Evolutionary conservation across 2,888 invertebrate species (phyloP), one percentile per base, ranked within the genome.

Genomic region (Harpalus rufipes): DNA sequence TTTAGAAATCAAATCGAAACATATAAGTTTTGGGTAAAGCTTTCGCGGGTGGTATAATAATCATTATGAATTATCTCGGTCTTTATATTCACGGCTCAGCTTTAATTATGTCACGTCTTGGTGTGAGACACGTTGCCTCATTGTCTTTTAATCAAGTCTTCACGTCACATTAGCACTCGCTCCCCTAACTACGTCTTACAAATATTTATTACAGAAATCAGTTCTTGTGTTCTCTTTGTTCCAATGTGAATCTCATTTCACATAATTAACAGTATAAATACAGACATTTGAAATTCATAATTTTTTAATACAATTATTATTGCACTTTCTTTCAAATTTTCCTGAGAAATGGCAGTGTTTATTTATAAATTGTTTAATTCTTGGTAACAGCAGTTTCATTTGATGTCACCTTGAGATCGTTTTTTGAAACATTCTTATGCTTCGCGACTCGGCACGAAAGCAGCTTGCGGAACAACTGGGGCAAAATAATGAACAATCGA

Each of bases 401-500:
- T 68, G 12, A 68, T 39, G 68, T 68, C 68, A 68, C 68, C 68
- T 68, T 68, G 68, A 68, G 68, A 68, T 8, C n/a, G n/a, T 68
- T 68, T 68, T 68, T 68, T 68, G 68, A 68, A 68, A 32, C 39
- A n/a, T 39, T 68, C 68, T 68, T 68, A 68, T 68, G 39, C 41
- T 68, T 39, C 68, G 6, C 39, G n/a, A n/a, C 39, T 14, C 39
- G 68, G 68, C 44, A 74, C 74, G 74, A 74, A 74, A 74, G 74
- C 82, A 63, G 74, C 14, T 61, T 76, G 61, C 41, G 61, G 41
- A 83, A 74, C 78, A 78, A 84, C 78, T 84, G 76, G 84, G 84
- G 78, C 84, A 78, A 84, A 78, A 84, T 84, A 84, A 84, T 84
- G 84, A 78, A 78, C 78, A 84, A 84, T 84, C 84, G 63, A 84